These are phyloP conservation scores for Amphipoea oculea DNA, from an alignment of 2,888 invertebrate genomes.

Conservation along the genomic window DNA sequence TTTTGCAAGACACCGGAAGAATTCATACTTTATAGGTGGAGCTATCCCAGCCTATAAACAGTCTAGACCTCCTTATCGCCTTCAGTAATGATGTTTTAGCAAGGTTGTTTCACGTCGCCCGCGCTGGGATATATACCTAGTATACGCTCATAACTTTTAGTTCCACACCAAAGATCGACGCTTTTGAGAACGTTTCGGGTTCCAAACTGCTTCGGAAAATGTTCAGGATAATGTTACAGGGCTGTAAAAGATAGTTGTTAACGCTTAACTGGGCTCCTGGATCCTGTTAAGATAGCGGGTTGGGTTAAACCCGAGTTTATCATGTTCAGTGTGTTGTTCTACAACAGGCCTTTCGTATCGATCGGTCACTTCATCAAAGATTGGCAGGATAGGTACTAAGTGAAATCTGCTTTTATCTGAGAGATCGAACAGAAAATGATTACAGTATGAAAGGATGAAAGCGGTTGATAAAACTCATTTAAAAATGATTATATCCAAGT, in stretches of 20 bases:
- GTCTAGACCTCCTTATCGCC: constrained; percentile 15
- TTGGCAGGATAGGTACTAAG: background rate
- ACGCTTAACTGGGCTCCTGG: constrained; percentile 33
- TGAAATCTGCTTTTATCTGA: constrained; percentile 20
- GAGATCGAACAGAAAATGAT: constrained; percentile 25
- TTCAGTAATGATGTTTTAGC: constrained; percentile 24
- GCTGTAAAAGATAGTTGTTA: constrained; percentile 46
- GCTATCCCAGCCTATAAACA: background rate
- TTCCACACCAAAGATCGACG: background rate
- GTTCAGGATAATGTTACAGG: constrained; percentile 39
- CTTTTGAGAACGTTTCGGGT: constrained; percentile 29
- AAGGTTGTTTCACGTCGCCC: background rate
- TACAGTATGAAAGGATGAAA: constrained; percentile 34
- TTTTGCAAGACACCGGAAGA: constrained; percentile 1
- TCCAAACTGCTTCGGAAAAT: constrained; percentile 33
- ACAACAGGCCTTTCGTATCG: background rate
- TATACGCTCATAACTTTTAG: constrained; percentile 10
- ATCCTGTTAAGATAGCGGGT: constrained; percentile 23
- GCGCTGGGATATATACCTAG: background rate
- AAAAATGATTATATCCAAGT: constrained; percentile 34
- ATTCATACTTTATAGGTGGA: background rate
- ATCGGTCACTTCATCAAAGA: constrained; percentile 3
- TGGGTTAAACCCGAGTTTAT: constrained; percentile 15
- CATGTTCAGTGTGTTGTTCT: background rate
- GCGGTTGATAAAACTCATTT: constrained; percentile 46